Percentiles rank a stretch among this genome's conserved stretches.
Conservation (phyloP, 2,888 invertebrate genomes). For the Rhodophaea formosa region DNA sequence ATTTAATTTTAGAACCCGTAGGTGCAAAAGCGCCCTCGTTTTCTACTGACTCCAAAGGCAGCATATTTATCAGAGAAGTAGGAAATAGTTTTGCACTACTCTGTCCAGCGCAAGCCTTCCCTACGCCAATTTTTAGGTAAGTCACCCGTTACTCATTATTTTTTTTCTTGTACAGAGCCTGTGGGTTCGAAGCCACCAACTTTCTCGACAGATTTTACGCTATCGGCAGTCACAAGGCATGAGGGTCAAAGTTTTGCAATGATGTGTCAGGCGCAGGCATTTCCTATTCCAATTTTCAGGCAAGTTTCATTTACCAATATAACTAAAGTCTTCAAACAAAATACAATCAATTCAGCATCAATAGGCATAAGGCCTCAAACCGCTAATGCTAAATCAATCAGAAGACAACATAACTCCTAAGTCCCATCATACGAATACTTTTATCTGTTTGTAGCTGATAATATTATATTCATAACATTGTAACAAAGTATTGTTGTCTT, state of each 20-base stretch:
- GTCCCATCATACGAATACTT: neutral
- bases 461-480: neutral
- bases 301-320: slow-evolving; percentile 59
- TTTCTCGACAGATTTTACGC: slow-evolving; percentile 82
- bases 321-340: neutral
- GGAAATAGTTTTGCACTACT: slow-evolving; percentile 82
- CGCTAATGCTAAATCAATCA: too few species aligned
- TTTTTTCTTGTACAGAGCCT: slow-evolving; percentile 74
- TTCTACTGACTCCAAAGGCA: slow-evolving; percentile 83
- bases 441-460: neutral
- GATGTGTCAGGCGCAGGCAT: slow-evolving; percentile 86
- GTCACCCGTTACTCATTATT: slow-evolving; percentile 43
- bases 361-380: too few species aligned
- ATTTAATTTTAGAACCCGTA: slow-evolving; percentile 79
- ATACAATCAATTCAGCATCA: neutral
- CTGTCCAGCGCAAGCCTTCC: slow-evolving; percentile 84
- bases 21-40: slow-evolving; percentile 83
- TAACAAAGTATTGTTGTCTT: slow-evolving; percentile 40
- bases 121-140: slow-evolving; percentile 85
- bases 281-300: slow-evolving; percentile 87
- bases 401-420: too few species aligned
- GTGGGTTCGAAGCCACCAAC: slow-evolving; percentile 82
- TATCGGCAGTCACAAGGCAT: slow-evolving; percentile 81
- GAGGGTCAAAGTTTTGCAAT: slow-evolving; percentile 81
- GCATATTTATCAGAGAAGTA: slow-evolving; percentile 81